Percentiles rank a stretch among this genome's conserved stretches.
Evolutionary conservation across 2,888 invertebrate species (phyloP).

Genomic region (Ophioninae sp.): DNA sequence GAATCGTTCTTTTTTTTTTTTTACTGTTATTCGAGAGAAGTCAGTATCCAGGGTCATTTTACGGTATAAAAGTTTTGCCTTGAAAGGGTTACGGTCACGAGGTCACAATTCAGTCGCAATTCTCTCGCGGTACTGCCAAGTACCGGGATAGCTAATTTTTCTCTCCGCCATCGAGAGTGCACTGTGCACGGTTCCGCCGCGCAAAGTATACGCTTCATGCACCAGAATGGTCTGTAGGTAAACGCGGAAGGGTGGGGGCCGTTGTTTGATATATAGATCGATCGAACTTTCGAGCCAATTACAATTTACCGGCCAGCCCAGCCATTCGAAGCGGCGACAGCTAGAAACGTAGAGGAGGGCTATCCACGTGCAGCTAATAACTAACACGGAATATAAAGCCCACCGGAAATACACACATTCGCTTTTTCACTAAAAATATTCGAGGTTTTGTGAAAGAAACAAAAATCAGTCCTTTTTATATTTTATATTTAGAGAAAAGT

Average conservation of each 20-base stretch:
- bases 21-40: constrained; percentile 7
- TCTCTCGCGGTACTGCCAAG: constrained; percentile 45
- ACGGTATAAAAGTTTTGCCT: constrained; percentile 39
- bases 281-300: constrained; percentile 55
- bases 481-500: no score
- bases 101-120: constrained; percentile 17
- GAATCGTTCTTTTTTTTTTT: neutral
- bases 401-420: no score
- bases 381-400: no score
- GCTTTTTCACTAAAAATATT: no score
- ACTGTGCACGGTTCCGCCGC: neutral
- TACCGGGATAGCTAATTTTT: constrained; percentile 43
- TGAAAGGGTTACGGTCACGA: constrained; percentile 46
- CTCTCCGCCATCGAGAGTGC: constrained; percentile 36
- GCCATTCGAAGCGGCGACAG: constrained; percentile 16
- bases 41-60: constrained; percentile 22
- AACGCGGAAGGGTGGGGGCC: neutral
- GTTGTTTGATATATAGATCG: constrained; percentile 23
- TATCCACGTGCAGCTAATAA: neutral
- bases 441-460: no score
- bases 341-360: neutral
- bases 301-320: constrained; percentile 25
- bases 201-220: constrained; percentile 8
- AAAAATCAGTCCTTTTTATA: no score
- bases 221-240: constrained; percentile 22